A percentile compares a stretch with the other conserved stretches of the same genome.
These are phyloP conservation scores for Brachionus calyciflorus DNA, from an alignment of 1,140 invertebrate species.

Conservation along the genomic window DNA sequence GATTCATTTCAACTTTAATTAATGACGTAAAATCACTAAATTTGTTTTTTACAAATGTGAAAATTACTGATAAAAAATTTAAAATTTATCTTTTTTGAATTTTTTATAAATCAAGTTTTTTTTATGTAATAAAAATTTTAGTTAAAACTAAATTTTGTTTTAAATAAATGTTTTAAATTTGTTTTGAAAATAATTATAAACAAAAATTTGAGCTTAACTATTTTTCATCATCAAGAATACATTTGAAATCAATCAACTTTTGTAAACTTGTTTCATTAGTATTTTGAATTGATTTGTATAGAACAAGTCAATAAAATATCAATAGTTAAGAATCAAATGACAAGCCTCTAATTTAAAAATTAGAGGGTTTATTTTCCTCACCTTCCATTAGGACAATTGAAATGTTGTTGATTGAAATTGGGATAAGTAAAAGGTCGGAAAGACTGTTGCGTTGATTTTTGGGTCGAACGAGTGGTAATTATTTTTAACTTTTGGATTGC, in stretches of 20 bases:
- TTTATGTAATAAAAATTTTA: not conserved
- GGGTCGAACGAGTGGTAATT: not conserved
- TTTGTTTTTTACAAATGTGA: not conserved
- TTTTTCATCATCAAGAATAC: not conserved
- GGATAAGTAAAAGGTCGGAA: too few species aligned
- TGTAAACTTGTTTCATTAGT: too few species aligned
- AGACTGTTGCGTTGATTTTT: not conserved
- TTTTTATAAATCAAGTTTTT: not conserved
- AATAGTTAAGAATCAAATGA: too few species aligned
- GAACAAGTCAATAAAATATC: too few species aligned
- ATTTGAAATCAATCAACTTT: too few species aligned
- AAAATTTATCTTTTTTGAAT: not conserved
- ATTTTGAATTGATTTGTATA: too few species aligned
- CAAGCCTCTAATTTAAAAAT: conserved; percentile 1
- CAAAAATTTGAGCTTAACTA: too few species aligned
- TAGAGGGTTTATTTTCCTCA: conserved; percentile 19
- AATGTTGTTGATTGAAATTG: not conserved
- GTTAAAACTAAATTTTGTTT: conserved; percentile 7
- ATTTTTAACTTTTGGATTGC: too few species aligned
- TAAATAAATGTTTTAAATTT: not conserved
- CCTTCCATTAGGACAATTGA: conserved; percentile 2
- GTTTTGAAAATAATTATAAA: not conserved
- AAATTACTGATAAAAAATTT: not conserved
- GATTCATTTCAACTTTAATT: not conserved
- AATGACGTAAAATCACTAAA: not conserved